phyloP scores from a whole-genome alignment of 1,140 invertebrate genomes.

The Psix sp. region DNA sequence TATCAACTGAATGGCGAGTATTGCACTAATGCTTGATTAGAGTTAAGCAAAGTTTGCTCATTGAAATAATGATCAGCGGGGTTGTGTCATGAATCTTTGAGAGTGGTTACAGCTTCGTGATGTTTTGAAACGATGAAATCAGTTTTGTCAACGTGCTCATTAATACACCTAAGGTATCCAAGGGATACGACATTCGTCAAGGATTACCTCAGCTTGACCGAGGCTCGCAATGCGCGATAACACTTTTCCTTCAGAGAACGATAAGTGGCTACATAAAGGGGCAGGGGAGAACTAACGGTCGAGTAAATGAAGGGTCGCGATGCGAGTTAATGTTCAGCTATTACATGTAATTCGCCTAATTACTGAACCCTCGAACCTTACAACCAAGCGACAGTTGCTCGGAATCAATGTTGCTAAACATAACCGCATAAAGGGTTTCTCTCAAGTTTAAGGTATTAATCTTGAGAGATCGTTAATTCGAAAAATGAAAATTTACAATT shows the following conservation, averaged over 20 bases:
- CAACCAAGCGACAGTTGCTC: slow-evolving; percentile 68
- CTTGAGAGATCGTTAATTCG: slow-evolving; percentile 13
- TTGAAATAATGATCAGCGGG: no score
- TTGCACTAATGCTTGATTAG: slow-evolving; percentile 35
- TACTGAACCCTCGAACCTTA: slow-evolving; percentile 65
- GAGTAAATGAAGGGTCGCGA: slow-evolving; percentile 77
- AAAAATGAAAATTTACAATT: no score
- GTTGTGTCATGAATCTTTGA: no score
- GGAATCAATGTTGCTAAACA: slow-evolving; percentile 52
- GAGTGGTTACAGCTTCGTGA: no score
- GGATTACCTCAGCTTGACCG: slow-evolving; percentile 34
- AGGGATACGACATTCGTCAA: slow-evolving; percentile 29
- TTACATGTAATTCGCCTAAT: slow-evolving; percentile 77
- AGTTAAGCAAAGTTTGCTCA: no score
- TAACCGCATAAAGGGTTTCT: slow-evolving; percentile 20
- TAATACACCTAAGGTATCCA: no score
- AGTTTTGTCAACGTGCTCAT: slow-evolving; percentile 28
- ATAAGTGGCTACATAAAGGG: slow-evolving; percentile 63
- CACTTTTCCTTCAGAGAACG: slow-evolving; percentile 57
- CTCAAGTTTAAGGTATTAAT: slow-evolving; percentile 29
- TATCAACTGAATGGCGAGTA: slow-evolving; percentile 32
- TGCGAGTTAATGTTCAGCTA: slow-evolving; percentile 77
- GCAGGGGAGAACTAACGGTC: slow-evolving; percentile 72
- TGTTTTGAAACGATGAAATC: slow-evolving; percentile 34
- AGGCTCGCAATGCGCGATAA: slow-evolving; percentile 18